These are phyloP conservation scores for Takifugu rubripes DNA, from an alignment of 2,797 vertebrate species.

Conservation along the genomic window DNA sequence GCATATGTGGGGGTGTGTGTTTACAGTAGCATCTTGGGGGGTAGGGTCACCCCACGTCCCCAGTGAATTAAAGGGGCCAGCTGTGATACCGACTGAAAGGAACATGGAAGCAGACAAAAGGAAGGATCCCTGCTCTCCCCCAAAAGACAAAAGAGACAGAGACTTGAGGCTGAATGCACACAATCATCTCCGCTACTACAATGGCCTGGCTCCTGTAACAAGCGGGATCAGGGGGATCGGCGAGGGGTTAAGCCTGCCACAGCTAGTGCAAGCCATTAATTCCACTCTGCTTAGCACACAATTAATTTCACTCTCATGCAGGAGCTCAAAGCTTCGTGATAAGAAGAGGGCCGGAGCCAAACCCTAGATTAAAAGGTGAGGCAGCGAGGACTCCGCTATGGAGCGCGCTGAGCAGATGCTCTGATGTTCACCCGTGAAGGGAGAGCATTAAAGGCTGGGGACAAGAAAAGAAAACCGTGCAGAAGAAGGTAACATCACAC, in stretches of 20 bases:
- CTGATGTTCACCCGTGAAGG: constrained; percentile 38
- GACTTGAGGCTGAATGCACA: constrained; percentile 75
- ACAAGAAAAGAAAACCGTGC: constrained; percentile 40
- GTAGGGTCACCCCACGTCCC: constrained; percentile 68
- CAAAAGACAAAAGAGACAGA: constrained; percentile 77
- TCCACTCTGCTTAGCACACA: constrained; percentile 77
- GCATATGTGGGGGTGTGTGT: constrained; percentile 42
- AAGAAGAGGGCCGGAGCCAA: constrained; percentile 55
- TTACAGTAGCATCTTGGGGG: constrained; percentile 76
- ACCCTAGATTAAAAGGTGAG: constrained; percentile 70
- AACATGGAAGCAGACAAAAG: constrained; percentile 79
- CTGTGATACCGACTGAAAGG: constrained; percentile 92
- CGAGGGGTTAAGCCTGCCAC: constrained; percentile 66
- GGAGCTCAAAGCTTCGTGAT: constrained; percentile 59
- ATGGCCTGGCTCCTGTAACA: constrained; percentile 76
- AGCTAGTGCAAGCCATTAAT: constrained; percentile 76
- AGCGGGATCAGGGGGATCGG: constrained; percentile 77
- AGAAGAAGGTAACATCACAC: constrained; percentile 18
- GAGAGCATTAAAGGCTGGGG: constrained; percentile 38
- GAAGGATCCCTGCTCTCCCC: constrained; percentile 62
- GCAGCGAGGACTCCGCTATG: constrained; percentile 46
- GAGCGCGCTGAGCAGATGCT: constrained; percentile 66
- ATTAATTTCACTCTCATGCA: constrained; percentile 75
- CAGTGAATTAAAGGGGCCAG: constrained; percentile 84
- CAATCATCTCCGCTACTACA: constrained; percentile 78